Conservation (phyloP, 2,797 vertebrate genomes). For the Chaenodraco wilsoni region DNA sequence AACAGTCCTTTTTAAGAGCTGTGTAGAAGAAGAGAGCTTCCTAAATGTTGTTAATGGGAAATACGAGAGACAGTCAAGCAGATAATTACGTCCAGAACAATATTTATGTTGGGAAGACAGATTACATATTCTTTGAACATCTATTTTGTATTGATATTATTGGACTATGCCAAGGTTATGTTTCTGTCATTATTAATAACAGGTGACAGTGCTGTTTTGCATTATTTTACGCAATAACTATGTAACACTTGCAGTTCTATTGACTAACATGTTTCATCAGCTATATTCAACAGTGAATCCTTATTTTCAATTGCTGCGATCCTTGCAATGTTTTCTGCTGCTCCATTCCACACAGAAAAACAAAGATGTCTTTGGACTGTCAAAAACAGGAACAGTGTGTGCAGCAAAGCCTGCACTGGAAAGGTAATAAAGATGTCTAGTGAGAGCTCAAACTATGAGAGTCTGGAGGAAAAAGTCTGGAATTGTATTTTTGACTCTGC, state of each 20-base stretch:
- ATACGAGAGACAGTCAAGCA: no score
- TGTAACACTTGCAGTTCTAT: no score
- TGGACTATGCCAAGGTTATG: no score
- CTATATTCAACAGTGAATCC: background rate
- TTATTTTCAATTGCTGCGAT: background rate
- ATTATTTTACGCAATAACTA: no score
- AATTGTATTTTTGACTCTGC: constrained; percentile 80
- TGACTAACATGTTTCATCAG: background rate
- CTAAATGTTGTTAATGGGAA: no score
- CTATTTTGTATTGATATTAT: no score
- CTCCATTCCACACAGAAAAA: constrained; percentile 33
- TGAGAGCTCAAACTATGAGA: constrained; percentile 62
- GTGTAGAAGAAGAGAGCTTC: constrained; percentile 21
- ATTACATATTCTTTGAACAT: no score
- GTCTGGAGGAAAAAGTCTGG: constrained; percentile 61
- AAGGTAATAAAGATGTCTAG: constrained; percentile 76
- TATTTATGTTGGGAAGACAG: no score
- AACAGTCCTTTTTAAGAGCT: constrained; percentile 42
- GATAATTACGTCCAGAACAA: no score
- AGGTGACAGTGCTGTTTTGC: no score
- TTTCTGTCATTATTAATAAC: no score
- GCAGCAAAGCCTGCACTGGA: constrained; percentile 48
- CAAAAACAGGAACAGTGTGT: constrained; percentile 59
- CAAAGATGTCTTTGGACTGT: constrained; percentile 56
- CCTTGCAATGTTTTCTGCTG: constrained; percentile 13